These are phyloP conservation scores for Tokudaia tokunoshimensis DNA, from an alignment of 2,797 vertebrate species.

Conservation along the genomic window DNA sequence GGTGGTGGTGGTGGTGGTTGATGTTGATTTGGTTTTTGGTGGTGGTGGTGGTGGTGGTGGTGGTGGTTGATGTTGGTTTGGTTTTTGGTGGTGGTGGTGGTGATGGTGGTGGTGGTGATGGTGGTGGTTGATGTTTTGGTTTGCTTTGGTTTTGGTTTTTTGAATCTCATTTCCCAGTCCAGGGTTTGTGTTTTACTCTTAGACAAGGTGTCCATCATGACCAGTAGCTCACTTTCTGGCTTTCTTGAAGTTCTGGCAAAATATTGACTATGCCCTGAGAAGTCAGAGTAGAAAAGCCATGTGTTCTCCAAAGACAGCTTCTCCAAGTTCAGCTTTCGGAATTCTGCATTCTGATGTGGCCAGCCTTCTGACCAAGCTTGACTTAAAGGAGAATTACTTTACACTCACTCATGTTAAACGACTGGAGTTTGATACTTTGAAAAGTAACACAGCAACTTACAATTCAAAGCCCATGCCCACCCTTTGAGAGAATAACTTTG, in stretches of 20 bases:
- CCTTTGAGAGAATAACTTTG: neutral
- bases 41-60: neutral
- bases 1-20: too few species aligned
- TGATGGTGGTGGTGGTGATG: too few species aligned
- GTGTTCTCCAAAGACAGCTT: constrained; percentile 29
- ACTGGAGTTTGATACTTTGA: neutral
- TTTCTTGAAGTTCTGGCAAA: neutral
- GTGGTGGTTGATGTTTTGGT: neutral
- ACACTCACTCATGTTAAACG: neutral
- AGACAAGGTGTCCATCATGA: neutral
- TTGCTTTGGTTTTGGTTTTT: neutral
- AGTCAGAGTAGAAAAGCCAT: neutral
- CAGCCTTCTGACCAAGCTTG: neutral
- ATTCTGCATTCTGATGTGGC: neutral
- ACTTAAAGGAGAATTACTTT: neutral
- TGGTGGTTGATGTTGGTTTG: neutral
- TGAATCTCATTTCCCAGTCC: neutral
- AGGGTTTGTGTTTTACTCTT: neutral
- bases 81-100: too few species aligned
- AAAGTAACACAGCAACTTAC: neutral
- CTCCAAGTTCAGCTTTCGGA: neutral
- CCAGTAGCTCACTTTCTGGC: neutral
- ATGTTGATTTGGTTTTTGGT: neutral
- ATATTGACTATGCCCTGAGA: neutral
- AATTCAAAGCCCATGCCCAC: neutral